Evolutionary conservation across 2,113 vertebrate genomes (phyloP), one percentile per base, ranked within the genome.

Genomic region (Spea multiplicata): DNA sequence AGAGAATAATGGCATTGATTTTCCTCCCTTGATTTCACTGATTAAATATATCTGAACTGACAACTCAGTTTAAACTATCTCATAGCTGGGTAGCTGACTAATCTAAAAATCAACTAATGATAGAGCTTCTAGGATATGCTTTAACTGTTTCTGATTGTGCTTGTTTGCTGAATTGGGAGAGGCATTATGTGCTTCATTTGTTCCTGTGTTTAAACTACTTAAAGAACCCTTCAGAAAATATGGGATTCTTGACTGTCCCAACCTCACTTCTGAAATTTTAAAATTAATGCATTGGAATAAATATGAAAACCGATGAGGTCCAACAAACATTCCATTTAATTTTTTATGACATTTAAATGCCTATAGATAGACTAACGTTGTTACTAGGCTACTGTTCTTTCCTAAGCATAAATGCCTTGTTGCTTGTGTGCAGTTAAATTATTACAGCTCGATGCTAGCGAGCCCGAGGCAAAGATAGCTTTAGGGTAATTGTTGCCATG

Each of bases 91-190:
- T 80, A 82, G 45, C 71, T 85, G 74, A 74, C 75, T 84, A 86
- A 86, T 85, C 45, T 81, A 82, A 87, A 30, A 88, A 83, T 84
- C 80, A 81, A 71, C 71, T 81, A 86, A 84, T 78, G 53, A n/a
- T 17, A 76, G 5, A 77, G 8, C 13, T 86, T 84, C 65, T 0
- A 78, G 76, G 10, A 73, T 78, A 86, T 82, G 4, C 55, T 68
- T 83, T 85, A 84, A 83, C 68, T 81, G 17, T 82, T 83, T 85
- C 73, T 81, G 71, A 81, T 83, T 76, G 49, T 74, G 3, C 13
- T 67, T 69, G 66, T 84, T 83, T 81, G 64, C 55, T 81, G 76
- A 84, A 82, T 47, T 83, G 75, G 84, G 50, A 76, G 69, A 87
- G 70, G 83, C 82, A 74, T 86, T 83, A 84, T 75, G 52, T 73